A percentile compares a stretch with the other conserved stretches of the same genome.
Evolutionary conservation across 2,888 invertebrate species (phyloP).

Genomic region (Lithophane semibrunnea): DNA sequence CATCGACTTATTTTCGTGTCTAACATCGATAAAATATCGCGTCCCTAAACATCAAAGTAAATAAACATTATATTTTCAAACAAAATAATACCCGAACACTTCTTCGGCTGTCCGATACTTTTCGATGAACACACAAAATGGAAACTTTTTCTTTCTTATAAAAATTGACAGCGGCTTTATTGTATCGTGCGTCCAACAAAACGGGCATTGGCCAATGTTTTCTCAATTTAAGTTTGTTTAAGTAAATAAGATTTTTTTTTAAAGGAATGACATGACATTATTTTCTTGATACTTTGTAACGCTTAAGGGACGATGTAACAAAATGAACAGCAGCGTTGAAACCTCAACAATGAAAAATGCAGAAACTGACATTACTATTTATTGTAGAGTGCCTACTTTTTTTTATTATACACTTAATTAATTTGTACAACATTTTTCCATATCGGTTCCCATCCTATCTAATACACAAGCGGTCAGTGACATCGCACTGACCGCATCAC

Average conservation of each 20-base stretch:
- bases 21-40: conserved; percentile 35
- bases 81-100: conserved; percentile 51
- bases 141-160: conserved; percentile 42
- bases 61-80: conserved; percentile 58
- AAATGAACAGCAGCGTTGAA: neutral
- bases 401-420: too few relatives aligned
- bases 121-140: conserved; percentile 47
- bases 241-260: conserved; percentile 19
- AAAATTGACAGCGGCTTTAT: conserved; percentile 54
- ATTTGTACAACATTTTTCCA: neutral
- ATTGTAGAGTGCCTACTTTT: neutral
- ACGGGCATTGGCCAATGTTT: conserved; percentile 51
- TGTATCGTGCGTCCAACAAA: conserved; percentile 51
- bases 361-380: neutral
- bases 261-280: conserved; percentile 2
- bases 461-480: conserved; percentile 26
- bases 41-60: conserved; percentile 54
- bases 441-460: conserved; percentile 32
- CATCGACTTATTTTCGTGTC: conserved; percentile 46
- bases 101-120: conserved; percentile 47
- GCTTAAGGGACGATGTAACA: too few relatives aligned
- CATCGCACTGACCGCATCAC: conserved; percentile 45
- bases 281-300: neutral
- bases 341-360: neutral
- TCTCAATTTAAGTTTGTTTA: conserved; percentile 54